Conservation (phyloP, 2,888 invertebrate genomes). For the Drosophila neoperkinsi region DNA sequence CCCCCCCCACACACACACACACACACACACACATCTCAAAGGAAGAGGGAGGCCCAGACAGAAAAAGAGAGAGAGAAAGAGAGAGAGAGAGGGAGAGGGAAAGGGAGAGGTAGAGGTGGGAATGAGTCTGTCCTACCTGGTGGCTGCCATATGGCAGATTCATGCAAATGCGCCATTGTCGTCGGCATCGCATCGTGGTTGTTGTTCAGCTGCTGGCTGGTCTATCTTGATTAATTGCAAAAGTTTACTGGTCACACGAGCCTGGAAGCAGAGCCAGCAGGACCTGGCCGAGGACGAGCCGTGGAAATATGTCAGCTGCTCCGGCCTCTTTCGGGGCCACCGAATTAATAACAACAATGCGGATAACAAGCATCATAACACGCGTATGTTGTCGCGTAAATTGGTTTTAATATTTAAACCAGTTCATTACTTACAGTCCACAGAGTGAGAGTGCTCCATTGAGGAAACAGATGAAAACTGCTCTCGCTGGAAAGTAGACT, state of each 20-base stretch:
- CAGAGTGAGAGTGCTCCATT: background rate
- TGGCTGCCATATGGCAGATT: constrained; percentile 63
- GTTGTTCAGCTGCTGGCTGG: constrained; percentile 44
- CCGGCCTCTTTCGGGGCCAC: constrained; percentile 34
- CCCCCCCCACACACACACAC: constrained; percentile 61
- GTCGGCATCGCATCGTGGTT: constrained; percentile 33
- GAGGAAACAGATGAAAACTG: constrained; percentile 9
- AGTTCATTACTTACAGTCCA: constrained; percentile 68
- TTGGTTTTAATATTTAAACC: constrained; percentile 79
- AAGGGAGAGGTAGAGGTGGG: background rate
- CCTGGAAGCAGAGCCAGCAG: constrained; percentile 31
- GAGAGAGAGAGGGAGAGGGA: too few species aligned
- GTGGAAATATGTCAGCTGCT: constrained; percentile 76
- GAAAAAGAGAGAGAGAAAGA: background rate
- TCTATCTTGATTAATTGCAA: constrained; percentile 79
- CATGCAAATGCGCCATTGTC: constrained; percentile 70
- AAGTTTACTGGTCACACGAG: constrained; percentile 67
- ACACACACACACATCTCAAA: constrained; percentile 25
- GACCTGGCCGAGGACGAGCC: constrained; percentile 26
- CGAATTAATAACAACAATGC: constrained; percentile 56
- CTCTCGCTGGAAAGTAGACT: constrained; percentile 41
- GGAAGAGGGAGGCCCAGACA: background rate
- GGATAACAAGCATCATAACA: constrained; percentile 76
- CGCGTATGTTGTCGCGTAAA: constrained; percentile 78
- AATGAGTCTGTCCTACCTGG: constrained; percentile 44